phyloP scores from a whole-genome alignment of 2,888 invertebrate species.

The Andrena praecox region DNA sequence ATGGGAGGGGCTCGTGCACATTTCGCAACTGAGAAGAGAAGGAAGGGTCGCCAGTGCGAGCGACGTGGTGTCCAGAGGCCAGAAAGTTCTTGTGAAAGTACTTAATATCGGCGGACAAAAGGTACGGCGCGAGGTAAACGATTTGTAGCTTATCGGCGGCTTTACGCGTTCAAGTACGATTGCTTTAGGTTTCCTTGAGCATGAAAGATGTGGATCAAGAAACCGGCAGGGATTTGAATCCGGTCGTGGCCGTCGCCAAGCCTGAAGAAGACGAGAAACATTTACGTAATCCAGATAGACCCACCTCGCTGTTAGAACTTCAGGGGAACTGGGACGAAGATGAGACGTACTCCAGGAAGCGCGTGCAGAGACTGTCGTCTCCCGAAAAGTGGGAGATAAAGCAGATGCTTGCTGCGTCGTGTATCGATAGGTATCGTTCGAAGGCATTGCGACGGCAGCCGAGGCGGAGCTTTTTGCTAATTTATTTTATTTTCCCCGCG shows the following conservation, averaged over 20 bases:
- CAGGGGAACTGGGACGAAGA: slow-evolving; percentile 89
- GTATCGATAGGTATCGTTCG: slow-evolving; percentile 76
- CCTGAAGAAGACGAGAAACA: slow-evolving; percentile 88
- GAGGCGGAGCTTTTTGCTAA: neutral
- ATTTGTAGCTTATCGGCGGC: neutral
- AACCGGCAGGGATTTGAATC: slow-evolving; percentile 97
- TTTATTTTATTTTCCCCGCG: slow-evolving; percentile 78
- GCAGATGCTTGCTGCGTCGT: slow-evolving; percentile 87
- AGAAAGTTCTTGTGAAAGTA: slow-evolving; percentile 95
- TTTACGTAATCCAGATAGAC: slow-evolving; percentile 97
- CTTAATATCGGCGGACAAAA: slow-evolving; percentile 96
- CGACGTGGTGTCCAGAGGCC: slow-evolving; percentile 96
- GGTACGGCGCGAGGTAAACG: slow-evolving; percentile 50
- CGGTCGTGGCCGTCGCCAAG: slow-evolving; percentile 89
- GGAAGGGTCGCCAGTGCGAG: slow-evolving; percentile 97
- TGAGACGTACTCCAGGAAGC: slow-evolving; percentile 92
- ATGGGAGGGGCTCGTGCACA: slow-evolving; percentile 99
- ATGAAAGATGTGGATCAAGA: slow-evolving; percentile 99
- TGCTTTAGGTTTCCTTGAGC: slow-evolving; percentile 89
- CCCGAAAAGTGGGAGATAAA: slow-evolving; percentile 99
- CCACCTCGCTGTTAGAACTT: slow-evolving; percentile 87
- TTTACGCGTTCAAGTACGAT: neutral
- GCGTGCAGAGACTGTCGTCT: slow-evolving; percentile 96
- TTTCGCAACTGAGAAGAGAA: slow-evolving; percentile 96
- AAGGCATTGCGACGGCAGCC: neutral